A percentile compares a stretch with the other conserved stretches of the same genome.
Evolutionary conservation across 2,888 invertebrate genomes (phyloP).

Genomic region (Philereme vetulata): DNA sequence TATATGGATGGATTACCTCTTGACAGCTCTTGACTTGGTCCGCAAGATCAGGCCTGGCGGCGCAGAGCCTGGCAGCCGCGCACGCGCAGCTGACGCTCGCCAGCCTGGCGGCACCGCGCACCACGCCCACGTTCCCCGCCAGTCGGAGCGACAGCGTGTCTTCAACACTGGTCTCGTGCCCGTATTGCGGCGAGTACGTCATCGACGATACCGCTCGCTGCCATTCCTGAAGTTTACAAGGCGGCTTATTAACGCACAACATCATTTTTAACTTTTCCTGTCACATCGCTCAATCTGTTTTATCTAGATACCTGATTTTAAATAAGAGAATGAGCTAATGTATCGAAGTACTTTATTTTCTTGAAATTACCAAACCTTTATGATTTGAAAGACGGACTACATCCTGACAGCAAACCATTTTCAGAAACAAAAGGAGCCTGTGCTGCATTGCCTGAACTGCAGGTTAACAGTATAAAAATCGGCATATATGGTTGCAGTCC

Average conservation of each 20-base stretch:
- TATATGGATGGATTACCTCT: constrained; percentile 52
- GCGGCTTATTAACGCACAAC: background rate
- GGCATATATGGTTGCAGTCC: no score
- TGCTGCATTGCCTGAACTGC: no score
- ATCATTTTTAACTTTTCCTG: no score
- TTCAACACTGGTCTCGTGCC: constrained; percentile 27
- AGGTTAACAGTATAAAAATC: no score
- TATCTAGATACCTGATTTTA: no score
- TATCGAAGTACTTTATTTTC: no score
- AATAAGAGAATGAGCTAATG: no score
- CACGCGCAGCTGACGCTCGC: constrained; percentile 76
- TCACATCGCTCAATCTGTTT: no score
- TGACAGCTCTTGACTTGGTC: constrained; percentile 67
- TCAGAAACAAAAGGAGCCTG: no score
- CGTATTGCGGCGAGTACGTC: constrained; percentile 48
- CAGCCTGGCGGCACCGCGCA: constrained; percentile 73
- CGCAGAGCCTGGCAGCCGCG: constrained; percentile 72
- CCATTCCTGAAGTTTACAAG: constrained; percentile 61
- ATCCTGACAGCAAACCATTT: no score
- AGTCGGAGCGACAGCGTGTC: constrained; percentile 40
- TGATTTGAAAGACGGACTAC: no score
- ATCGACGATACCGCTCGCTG: constrained; percentile 67
- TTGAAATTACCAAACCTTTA: no score
- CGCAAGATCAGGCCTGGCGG: constrained; percentile 63
- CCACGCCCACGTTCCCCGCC: constrained; percentile 69